These are phyloP conservation scores for Hemiprocne comata DNA, from an alignment of 2,113 vertebrate genomes.

Conservation along the genomic window DNA sequence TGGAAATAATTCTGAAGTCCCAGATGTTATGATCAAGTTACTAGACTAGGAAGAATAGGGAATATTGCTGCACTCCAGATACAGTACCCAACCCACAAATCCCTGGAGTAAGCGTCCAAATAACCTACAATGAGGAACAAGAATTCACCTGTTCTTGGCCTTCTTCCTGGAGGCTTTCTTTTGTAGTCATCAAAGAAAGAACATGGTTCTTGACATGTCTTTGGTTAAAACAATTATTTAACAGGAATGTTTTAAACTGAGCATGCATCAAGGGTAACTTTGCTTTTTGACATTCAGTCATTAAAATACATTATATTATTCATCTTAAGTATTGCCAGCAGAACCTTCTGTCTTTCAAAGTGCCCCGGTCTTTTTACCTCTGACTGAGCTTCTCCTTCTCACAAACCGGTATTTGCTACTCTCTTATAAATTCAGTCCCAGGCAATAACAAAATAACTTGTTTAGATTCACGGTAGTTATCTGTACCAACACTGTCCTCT, in stretches of 20 bases:
- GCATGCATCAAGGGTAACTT: neutral
- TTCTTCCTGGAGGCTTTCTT: neutral
- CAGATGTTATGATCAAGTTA: neutral
- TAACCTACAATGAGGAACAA: neutral
- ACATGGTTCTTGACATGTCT: neutral
- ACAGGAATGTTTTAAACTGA: neutral
- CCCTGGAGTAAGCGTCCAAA: neutral
- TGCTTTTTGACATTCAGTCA: neutral
- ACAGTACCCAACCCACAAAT: neutral
- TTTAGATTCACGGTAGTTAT: neutral
- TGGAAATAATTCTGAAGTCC: neutral
- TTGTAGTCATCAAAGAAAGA: neutral
- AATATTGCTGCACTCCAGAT: neutral
- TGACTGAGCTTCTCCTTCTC: neutral
- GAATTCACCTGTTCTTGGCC: neutral
- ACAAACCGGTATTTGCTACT: neutral
- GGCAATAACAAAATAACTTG: neutral
- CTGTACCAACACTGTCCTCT: neutral
- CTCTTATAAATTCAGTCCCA: neutral
- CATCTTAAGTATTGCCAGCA: neutral
- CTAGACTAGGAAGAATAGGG: neutral
- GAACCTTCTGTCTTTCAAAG: neutral
- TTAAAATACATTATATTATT: neutral
- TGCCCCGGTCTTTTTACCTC: neutral
- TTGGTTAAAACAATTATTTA: neutral